These are phyloP conservation scores for Eira barbara DNA, from an alignment of 2,113 vertebrate species.

Conservation along the genomic window DNA sequence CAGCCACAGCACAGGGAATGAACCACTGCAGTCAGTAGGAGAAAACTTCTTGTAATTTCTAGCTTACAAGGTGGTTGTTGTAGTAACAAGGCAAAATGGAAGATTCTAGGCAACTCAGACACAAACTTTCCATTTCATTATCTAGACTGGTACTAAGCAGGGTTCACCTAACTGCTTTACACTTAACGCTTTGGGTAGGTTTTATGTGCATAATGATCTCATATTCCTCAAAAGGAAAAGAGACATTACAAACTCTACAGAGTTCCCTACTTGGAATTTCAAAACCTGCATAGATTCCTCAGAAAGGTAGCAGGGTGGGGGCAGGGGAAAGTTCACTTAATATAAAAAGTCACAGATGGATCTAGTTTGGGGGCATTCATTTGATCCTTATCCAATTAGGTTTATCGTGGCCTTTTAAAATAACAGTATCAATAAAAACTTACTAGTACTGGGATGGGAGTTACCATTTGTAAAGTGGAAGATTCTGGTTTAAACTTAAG, in stretches of 20 bases:
- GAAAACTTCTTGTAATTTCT: neutral
- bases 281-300: constrained; percentile 58
- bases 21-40: neutral
- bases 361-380: constrained; percentile 39
- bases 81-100: neutral
- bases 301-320: neutral
- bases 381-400: constrained; percentile 21
- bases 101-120: neutral
- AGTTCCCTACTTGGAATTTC: constrained; percentile 61
- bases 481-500: constrained; percentile 45
- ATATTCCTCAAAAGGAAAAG: neutral
- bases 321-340: neutral
- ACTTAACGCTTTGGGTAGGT: neutral
- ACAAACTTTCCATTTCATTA: constrained; percentile 37
- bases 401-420: constrained; percentile 59
- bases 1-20: neutral
- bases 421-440: constrained; percentile 42
- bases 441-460: neutral
- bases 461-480: constrained; percentile 38
- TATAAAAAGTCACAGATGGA: constrained; percentile 42
- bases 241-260: neutral
- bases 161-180: neutral
- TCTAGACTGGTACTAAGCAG: neutral
- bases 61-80: neutral
- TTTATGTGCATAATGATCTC: neutral